Evolutionary conservation across 2,888 invertebrate genomes (phyloP).

Genomic region (Calephelis perditalis): DNA sequence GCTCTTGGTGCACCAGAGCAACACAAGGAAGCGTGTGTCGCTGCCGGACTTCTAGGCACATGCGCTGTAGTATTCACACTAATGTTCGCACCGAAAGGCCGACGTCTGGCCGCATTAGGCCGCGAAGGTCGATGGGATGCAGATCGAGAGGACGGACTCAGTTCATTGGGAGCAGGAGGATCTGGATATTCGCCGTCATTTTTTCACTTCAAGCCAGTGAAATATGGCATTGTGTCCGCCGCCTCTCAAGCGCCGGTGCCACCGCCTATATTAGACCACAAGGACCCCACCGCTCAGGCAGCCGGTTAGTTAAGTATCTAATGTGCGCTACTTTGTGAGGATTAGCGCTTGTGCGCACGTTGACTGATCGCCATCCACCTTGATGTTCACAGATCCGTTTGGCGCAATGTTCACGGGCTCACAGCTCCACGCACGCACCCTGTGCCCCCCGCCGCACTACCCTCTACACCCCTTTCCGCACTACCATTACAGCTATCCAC

Average conservation of each 20-base stretch:
- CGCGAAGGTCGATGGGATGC: conserved; percentile 91
- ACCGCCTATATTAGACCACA: conserved; percentile 70
- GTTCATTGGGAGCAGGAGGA: conserved; percentile 86
- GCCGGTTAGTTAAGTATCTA: conserved; percentile 79
- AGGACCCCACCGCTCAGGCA: conserved; percentile 74
- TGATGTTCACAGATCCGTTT: conserved; percentile 70
- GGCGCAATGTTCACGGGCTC: conserved; percentile 65
- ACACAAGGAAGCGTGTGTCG: conserved; percentile 92
- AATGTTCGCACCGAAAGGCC: conserved; percentile 96
- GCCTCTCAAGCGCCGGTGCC: conserved; percentile 55
- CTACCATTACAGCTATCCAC: conserved; percentile 70
- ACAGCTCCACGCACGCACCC: conserved; percentile 68
- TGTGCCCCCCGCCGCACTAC: conserved; percentile 72
- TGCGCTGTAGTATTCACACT: conserved; percentile 92
- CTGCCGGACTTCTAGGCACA: conserved; percentile 91
- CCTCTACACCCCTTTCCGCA: conserved; percentile 70
- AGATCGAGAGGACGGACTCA: conserved; percentile 89
- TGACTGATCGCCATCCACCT: conserved; percentile 45
- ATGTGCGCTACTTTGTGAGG: conserved; percentile 65
- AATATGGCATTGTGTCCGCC: conserved; percentile 84
- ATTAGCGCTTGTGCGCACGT: conserved; percentile 63
- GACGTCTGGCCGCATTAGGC: conserved; percentile 94
- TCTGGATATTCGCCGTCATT: conserved; percentile 94
- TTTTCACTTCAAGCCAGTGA: conserved; percentile 94
- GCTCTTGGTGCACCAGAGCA: conserved; percentile 88